phyloP scores from a whole-genome alignment of 1,140 invertebrate species.

The Drosophila ohnishii region DNA sequence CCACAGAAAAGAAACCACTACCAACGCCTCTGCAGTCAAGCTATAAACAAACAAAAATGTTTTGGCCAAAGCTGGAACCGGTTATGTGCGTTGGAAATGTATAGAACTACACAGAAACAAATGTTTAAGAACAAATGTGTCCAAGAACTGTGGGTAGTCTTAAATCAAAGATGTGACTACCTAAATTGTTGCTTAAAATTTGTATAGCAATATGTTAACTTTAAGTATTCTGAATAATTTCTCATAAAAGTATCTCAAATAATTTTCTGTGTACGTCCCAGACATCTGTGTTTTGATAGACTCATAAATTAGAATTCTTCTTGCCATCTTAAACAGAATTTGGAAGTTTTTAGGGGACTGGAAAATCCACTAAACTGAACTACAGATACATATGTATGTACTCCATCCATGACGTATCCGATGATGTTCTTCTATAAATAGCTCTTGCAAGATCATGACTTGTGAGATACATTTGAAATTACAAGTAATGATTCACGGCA shows the following conservation, averaged over 20 bases:
- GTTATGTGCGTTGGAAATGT: slow-evolving; percentile 35
- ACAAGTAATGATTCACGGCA: slow-evolving; percentile 23
- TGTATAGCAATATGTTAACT: not conserved
- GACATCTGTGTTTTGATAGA: slow-evolving; percentile 23
- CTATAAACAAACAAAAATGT: slow-evolving; percentile 53
- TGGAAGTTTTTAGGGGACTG: slow-evolving; percentile 8
- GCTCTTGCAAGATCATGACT: slow-evolving; percentile 1
- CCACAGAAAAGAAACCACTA: slow-evolving; percentile 29
- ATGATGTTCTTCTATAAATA: slow-evolving; percentile 34
- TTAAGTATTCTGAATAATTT: not conserved
- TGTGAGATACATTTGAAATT: slow-evolving; percentile 32
- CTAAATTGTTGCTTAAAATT: not conserved
- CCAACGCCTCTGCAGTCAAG: slow-evolving; percentile 54
- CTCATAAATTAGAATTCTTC: slow-evolving; percentile 16
- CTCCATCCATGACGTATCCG: slow-evolving; percentile 23
- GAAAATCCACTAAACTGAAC: slow-evolving; percentile 4
- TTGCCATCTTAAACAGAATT: not conserved
- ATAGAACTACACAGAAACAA: slow-evolving; percentile 21
- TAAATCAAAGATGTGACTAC: not conserved
- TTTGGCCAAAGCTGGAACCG: slow-evolving; percentile 55
- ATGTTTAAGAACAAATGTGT: not conserved
- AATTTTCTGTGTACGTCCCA: slow-evolving; percentile 10
- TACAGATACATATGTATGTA: not conserved
- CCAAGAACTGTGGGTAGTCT: not conserved
- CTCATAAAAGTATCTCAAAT: not conserved